These are phyloP conservation scores for Laothoe populi DNA, from an alignment of 2,888 invertebrate species.

Conservation along the genomic window DNA sequence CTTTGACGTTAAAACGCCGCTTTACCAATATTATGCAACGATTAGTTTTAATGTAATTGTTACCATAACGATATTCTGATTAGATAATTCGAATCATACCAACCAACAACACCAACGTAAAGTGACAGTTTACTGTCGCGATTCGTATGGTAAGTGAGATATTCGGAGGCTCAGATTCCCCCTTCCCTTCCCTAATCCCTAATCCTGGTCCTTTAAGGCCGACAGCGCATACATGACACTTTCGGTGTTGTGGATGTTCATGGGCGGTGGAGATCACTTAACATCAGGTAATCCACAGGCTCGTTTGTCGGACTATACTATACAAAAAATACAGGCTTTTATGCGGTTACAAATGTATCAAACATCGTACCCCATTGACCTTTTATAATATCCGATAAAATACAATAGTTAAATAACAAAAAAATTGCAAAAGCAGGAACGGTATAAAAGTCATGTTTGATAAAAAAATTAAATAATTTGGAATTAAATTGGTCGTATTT, in stretches of 20 bases:
- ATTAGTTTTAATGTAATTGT: slow-evolving; percentile 35
- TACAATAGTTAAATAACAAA: not conserved
- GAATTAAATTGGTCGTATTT: not conserved
- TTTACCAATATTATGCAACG: slow-evolving; percentile 37
- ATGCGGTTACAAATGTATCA: not conserved
- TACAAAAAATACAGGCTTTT: not conserved
- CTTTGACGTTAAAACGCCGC: slow-evolving; percentile 49
- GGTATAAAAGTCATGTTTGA: not conserved
- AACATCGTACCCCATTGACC: slow-evolving; percentile 1
- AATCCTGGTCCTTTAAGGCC: no score
- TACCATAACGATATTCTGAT: slow-evolving; percentile 6
- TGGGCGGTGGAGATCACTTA: no score
- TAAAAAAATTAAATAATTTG: not conserved
- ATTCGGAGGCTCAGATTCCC: no score
- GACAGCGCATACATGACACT: no score
- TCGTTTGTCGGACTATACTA: no score
- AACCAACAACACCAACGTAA: no score
- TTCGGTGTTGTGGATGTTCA: no score
- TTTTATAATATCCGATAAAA: not conserved
- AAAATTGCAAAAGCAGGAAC: not conserved
- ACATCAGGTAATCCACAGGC: no score
- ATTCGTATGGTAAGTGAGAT: no score
- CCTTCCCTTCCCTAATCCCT: no score
- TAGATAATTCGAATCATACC: not conserved
- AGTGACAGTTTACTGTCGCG: no score